These are phyloP conservation scores for Procambarus clarkii DNA, from an alignment of 1,140 invertebrate species.

Conservation along the genomic window DNA sequence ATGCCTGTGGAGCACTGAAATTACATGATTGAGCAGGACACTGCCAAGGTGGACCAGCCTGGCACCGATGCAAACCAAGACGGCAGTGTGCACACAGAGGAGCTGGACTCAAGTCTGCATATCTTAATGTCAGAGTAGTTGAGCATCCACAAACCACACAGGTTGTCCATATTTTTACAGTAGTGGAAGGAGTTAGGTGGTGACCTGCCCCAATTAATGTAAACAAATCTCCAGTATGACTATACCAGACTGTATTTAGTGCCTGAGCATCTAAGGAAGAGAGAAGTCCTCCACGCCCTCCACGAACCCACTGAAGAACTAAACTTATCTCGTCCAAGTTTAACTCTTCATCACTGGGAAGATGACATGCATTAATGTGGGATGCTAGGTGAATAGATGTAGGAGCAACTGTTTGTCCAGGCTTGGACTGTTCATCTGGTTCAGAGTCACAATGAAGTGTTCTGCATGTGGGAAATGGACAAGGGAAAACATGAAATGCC, in stretches of 20 bases:
- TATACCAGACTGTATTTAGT: slow-evolving; percentile 52
- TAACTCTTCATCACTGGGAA: slow-evolving; percentile 51
- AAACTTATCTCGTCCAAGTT: slow-evolving; percentile 57
- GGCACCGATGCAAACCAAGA: slow-evolving; percentile 55
- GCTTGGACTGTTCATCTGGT: background rate
- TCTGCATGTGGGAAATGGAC: slow-evolving; percentile 67
- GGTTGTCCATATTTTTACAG: slow-evolving; percentile 53
- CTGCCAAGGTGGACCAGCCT: slow-evolving; percentile 62
- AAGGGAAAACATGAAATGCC: slow-evolving; percentile 63
- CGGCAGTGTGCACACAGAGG: slow-evolving; percentile 65
- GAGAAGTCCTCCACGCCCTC: slow-evolving; percentile 57
- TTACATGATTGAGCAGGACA: slow-evolving; percentile 65
- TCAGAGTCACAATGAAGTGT: slow-evolving; percentile 20
- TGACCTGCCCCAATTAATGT: slow-evolving; percentile 36
- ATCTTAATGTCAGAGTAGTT: slow-evolving; percentile 44
- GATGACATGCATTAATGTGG: slow-evolving; percentile 66
- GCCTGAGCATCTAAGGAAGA: slow-evolving; percentile 46
- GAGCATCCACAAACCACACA: slow-evolving; percentile 66
- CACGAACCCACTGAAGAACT: slow-evolving; percentile 57
- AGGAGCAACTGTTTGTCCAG: slow-evolving; percentile 35
- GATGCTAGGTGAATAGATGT: slow-evolving; percentile 52
- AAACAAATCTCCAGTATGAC: slow-evolving; percentile 65
- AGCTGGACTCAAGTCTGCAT: slow-evolving; percentile 46
- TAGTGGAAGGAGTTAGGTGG: slow-evolving; percentile 37
- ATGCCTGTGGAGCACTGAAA: slow-evolving; percentile 2